A percentile compares a stretch with the other conserved stretches of the same genome.
These are phyloP conservation scores for Mastacembelus armatus DNA, from an alignment of 2,797 vertebrate genomes.

Conservation along the genomic window DNA sequence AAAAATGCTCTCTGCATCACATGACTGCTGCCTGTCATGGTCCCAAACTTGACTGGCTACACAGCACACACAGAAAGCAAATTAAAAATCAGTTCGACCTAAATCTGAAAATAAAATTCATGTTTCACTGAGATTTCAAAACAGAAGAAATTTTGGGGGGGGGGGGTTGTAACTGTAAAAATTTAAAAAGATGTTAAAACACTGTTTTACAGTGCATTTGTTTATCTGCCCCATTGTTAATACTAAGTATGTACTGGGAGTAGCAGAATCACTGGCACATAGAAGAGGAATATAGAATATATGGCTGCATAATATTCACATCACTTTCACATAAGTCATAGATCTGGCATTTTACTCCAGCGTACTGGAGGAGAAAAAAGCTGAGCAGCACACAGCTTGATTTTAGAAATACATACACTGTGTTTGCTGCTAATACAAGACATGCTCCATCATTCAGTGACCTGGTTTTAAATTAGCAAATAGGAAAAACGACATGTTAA, in stretches of 20 bases:
- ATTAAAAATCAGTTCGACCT: slow-evolving; percentile 17
- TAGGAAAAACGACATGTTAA: slow-evolving; percentile 23
- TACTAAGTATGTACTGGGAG: slow-evolving; percentile 6
- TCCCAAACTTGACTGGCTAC: slow-evolving; percentile 3
- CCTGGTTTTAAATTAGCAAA: slow-evolving; percentile 50
- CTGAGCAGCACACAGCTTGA: slow-evolving; percentile 28
- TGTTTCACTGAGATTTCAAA: slow-evolving; percentile 6
- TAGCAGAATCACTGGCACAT: slow-evolving; percentile 2
- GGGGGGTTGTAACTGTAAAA: too few relatives aligned
- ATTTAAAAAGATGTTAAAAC: background rate
- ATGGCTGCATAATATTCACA: slow-evolving; percentile 20
- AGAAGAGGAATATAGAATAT: slow-evolving; percentile 9
- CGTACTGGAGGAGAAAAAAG: slow-evolving; percentile 41
- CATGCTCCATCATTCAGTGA: slow-evolving; percentile 41
- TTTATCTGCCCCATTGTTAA: slow-evolving; percentile 5
- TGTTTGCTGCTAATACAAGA: slow-evolving; percentile 42
- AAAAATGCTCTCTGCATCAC: slow-evolving; percentile 36
- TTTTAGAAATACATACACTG: slow-evolving; percentile 37
- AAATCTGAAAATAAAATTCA: slow-evolving; percentile 21
- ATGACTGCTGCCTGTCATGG: slow-evolving; percentile 23
- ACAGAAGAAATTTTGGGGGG: too few relatives aligned
- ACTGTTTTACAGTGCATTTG: background rate
- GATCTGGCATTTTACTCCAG: slow-evolving; percentile 27
- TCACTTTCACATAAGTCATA: slow-evolving; percentile 40
- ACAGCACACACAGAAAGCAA: slow-evolving; percentile 3